Evolutionary conservation across 2,113 vertebrate genomes (phyloP), one percentile per base, ranked within the genome.

Genomic region (Nerophis lumbriciformis): DNA sequence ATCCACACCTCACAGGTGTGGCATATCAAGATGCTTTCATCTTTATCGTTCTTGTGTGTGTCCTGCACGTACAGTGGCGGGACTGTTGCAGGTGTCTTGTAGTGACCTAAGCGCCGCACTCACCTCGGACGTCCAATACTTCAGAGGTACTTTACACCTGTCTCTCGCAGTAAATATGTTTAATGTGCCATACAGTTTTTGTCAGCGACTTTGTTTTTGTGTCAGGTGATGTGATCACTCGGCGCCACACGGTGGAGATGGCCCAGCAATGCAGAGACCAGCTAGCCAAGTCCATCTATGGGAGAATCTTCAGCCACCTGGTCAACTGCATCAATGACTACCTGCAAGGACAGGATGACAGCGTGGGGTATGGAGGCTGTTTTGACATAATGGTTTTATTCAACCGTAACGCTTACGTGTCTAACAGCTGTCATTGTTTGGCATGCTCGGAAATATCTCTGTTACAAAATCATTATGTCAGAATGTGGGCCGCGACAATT

Each of bases 231-330:
- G 75, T 88, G 68, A 91, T 96, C 66, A 92, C 90, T 21, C 88
- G 92, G 4, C 90, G 90, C 35, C 91, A 94, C 65, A 93, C 92
- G 0, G 78, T 91, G 58, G 91, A 92, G 64, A 90, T 92, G 70
- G 94, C 94, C 44, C 91, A 93, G 55, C 93, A 93, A 74, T 90
- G 91, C 83, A 91, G 93, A 44, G 94, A 98, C 72, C 93, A 97
- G 55, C 79, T 98, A 51, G 92, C 93, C 63, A 98, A 96, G 85
- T 85, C 94, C 36, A 81, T 97, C 0, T 98, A 98, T 0, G 84
- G 93, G 44, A 94, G 94, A 61, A 88, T 98, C 67, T 98, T 98
- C 80, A 92, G 93, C 85, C 92, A 94, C 83, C 75, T 98, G 80
- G 91, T 96, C 76, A 95, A 97, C 74, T 79, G 82, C n/a, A 82